These are phyloP conservation scores for Xestia rhomboidea DNA, from an alignment of 2,888 invertebrate species.

Conservation along the genomic window DNA sequence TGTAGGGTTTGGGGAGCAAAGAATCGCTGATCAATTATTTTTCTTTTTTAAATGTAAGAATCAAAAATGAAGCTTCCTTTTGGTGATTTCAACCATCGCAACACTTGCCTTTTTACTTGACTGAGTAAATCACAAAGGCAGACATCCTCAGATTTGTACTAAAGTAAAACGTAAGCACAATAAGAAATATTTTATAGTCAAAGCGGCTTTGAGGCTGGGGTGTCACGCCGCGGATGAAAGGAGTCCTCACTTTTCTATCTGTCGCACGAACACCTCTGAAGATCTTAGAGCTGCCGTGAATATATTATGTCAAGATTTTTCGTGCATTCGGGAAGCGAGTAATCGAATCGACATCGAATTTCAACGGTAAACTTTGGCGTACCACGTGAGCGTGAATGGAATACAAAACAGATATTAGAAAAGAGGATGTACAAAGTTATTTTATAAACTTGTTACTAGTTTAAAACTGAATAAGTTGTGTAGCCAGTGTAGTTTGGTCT, in stretches of 20 bases:
- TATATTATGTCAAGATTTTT: slow-evolving; percentile 59
- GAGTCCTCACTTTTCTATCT: slow-evolving; percentile 73
- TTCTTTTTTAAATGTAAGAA: slow-evolving; percentile 11
- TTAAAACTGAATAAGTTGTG: slow-evolving; percentile 65
- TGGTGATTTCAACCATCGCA: slow-evolving; percentile 58
- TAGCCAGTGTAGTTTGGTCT: slow-evolving; percentile 32
- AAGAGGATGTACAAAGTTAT: slow-evolving; percentile 70
- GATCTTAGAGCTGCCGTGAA: slow-evolving; percentile 56
- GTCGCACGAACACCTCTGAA: slow-evolving; percentile 67
- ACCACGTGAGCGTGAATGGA: slow-evolving; percentile 57
- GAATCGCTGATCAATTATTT: background rate
- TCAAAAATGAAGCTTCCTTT: slow-evolving; percentile 36
- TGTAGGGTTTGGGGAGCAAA: slow-evolving; percentile 8
- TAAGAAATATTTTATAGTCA: slow-evolving; percentile 78
- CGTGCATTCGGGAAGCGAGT: slow-evolving; percentile 50
- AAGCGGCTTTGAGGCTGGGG: slow-evolving; percentile 70
- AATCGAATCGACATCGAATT: slow-evolving; percentile 64
- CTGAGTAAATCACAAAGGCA: slow-evolving; percentile 71
- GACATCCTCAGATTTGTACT: slow-evolving; percentile 69
- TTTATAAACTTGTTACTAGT: slow-evolving; percentile 74
- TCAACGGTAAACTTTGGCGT: slow-evolving; percentile 50
- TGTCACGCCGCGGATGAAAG: slow-evolving; percentile 69
- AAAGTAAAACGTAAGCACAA: slow-evolving; percentile 72
- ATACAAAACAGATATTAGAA: slow-evolving; percentile 72
- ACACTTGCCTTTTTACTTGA: slow-evolving; percentile 67